A percentile compares a stretch with the other conserved stretches of the same genome.
Evolutionary conservation across 92 coral and sea anemone genomes (phyloP).

Genomic region (Virgularia gustaviana): DNA sequence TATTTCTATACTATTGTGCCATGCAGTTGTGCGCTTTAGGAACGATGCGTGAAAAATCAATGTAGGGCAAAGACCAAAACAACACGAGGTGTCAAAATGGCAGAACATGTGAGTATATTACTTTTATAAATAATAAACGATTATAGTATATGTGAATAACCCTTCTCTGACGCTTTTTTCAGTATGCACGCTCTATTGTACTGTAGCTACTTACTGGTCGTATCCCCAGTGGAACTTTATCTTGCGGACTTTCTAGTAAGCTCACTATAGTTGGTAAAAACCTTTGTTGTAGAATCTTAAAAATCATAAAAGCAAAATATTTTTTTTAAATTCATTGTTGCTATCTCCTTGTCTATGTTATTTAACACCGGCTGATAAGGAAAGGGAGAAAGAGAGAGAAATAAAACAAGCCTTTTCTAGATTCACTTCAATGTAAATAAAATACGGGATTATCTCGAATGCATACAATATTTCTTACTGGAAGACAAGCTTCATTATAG

Average conservation of each 20-base stretch:
- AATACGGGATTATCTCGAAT: not conserved
- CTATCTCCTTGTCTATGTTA: not conserved
- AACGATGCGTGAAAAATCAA: too few relatives aligned
- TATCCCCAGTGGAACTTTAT: constrained; percentile 81
- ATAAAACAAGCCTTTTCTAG: not conserved
- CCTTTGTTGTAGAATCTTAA: constrained; percentile 82
- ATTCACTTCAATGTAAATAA: not conserved
- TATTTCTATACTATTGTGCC: too few relatives aligned
- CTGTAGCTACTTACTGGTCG: constrained; percentile 78
- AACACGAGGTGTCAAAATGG: too few relatives aligned
- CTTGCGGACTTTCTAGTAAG: constrained; percentile 90
- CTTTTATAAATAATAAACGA: too few relatives aligned
- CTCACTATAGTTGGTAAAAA: constrained; percentile 87
- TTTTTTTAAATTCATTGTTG: not conserved
- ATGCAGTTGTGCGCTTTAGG: too few relatives aligned
- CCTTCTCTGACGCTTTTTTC: too few relatives aligned
- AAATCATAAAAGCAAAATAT: not conserved
- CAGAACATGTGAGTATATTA: too few relatives aligned
- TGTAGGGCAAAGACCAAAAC: too few relatives aligned
- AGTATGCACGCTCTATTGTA: too few relatives aligned
- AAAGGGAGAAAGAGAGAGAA: too few relatives aligned
- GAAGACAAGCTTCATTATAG: constrained; percentile 79
- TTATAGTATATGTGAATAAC: too few relatives aligned
- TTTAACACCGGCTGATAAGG: too few relatives aligned
- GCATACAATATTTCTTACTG: constrained; percentile 50